These are phyloP conservation scores for Oeneis ivallda DNA, from an alignment of 2,888 invertebrate species.

Conservation along the genomic window DNA sequence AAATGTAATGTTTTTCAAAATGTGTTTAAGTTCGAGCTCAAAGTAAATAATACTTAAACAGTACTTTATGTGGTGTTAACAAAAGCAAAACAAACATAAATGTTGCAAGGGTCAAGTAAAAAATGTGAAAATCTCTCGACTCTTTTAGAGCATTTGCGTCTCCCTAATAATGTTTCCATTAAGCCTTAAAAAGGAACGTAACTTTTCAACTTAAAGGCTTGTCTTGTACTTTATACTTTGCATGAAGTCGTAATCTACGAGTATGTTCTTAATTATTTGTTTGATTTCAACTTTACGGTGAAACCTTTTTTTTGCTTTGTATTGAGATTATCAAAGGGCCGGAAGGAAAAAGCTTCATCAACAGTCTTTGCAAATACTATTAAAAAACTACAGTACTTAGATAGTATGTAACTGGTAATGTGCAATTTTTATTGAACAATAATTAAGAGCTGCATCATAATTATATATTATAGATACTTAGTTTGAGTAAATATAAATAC, in stretches of 20 bases:
- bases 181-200: conserved; percentile 56
- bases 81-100: conserved; percentile 26
- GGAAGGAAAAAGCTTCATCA: too few species aligned
- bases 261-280: conserved; percentile 1
- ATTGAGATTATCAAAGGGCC: neutral
- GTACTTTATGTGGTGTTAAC: conserved; percentile 3
- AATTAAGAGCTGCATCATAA: too few species aligned
- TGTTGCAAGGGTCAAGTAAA: conserved; percentile 27
- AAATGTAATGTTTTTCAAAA: neutral
- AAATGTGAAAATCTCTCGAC: conserved; percentile 39
- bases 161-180: conserved; percentile 62
- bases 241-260: too few species aligned
- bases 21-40: neutral
- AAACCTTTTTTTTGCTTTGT: neutral
- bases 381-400: too few species aligned
- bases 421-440: too few species aligned
- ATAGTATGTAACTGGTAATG: too few species aligned
- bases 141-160: conserved; percentile 63
- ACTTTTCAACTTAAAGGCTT: conserved; percentile 34
- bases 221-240: conserved; percentile 19
- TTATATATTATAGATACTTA: too few species aligned
- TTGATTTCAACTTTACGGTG: conserved; percentile 8
- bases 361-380: too few species aligned
- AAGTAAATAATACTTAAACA: conserved; percentile 3
- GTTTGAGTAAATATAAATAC: too few species aligned